Evolutionary conservation across 2,113 vertebrate genomes (phyloP).

Genomic region (Corythoichthys haematopterus): DNA sequence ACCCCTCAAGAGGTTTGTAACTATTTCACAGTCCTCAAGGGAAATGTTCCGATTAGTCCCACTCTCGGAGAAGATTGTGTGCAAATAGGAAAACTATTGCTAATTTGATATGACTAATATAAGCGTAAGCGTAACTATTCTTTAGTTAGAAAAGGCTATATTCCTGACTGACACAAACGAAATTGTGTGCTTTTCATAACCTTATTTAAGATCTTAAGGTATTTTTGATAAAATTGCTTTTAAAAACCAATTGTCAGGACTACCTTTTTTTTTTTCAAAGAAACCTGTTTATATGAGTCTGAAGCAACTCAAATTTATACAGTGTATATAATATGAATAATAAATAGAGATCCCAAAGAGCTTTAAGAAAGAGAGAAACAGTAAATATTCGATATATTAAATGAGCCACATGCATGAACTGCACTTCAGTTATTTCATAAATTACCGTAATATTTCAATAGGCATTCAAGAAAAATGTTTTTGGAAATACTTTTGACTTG

Average conservation of each 20-base stretch:
- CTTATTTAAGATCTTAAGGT: not conserved
- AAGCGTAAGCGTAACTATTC: not conserved
- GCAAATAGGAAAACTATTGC: not conserved
- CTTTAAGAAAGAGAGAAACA: too few relatives aligned
- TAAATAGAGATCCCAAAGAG: too few relatives aligned
- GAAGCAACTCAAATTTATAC: not conserved
- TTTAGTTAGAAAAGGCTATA: not conserved
- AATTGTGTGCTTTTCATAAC: not conserved
- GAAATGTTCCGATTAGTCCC: not conserved
- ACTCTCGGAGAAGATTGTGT: not conserved
- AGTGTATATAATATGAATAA: not conserved
- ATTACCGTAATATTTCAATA: too few relatives aligned
- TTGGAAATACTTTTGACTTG: too few relatives aligned
- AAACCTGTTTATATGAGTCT: not conserved
- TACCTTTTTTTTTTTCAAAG: not conserved
- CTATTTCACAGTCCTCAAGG: not conserved
- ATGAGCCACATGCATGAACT: too few relatives aligned
- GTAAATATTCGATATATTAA: too few relatives aligned
- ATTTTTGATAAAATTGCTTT: not conserved
- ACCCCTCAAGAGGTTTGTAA: not conserved
- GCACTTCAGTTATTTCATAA: too few relatives aligned
- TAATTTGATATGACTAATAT: not conserved
- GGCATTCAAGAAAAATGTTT: too few relatives aligned
- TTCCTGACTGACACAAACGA: not conserved
- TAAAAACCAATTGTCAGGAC: too few relatives aligned